Evolutionary conservation across 2,888 invertebrate genomes (phyloP).

Genomic region (Tinea semifulvella): DNA sequence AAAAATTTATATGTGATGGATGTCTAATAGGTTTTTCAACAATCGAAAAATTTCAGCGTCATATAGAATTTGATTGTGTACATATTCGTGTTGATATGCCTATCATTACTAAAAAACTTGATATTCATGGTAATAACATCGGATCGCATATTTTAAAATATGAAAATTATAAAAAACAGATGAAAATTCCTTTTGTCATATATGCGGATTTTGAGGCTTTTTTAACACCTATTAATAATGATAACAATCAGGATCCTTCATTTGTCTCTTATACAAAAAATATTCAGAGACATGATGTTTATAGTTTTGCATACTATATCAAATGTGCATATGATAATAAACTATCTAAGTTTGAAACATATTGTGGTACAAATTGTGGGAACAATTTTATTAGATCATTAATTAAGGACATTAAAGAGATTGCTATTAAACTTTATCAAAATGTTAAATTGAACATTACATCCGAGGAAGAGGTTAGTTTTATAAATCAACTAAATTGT

Average conservation of each 20-base stretch:
- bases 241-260: too few species aligned
- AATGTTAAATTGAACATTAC: neutral
- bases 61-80: too few species aligned
- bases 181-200: constrained; percentile 6
- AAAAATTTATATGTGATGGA: too few species aligned
- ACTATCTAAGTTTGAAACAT: constrained; percentile 1
- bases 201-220: constrained; percentile 8
- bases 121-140: neutral
- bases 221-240: constrained; percentile 2
- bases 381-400: neutral
- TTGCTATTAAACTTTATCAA: neutral
- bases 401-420: neutral
- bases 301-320: constrained; percentile 3
- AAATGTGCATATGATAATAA: neutral
- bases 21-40: too few species aligned
- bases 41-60: too few species aligned
- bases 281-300: neutral
- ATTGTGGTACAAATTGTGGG: constrained; percentile 2
- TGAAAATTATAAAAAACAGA: neutral
- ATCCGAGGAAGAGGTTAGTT: neutral
- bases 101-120: neutral
- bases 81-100: neutral
- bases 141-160: neutral
- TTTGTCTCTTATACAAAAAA: neutral
- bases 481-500: neutral